Evolutionary conservation across 2,888 invertebrate species (phyloP), one percentile per base, ranked within the genome.

Genomic region (Dicyrtomina minuta): DNA sequence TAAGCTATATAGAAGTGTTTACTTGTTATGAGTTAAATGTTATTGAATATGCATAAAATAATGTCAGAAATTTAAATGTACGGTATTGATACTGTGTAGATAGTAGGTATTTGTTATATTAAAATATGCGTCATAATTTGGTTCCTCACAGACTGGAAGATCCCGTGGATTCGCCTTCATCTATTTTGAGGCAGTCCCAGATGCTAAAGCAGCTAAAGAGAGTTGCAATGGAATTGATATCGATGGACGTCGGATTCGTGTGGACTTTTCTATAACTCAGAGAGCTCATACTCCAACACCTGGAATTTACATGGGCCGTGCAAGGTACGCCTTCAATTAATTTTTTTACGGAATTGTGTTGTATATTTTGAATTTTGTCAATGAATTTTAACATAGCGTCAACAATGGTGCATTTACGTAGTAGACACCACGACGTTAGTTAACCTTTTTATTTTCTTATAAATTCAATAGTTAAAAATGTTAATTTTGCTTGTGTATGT

Each of bases 151-250:
- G 92, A 93, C 93, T 78, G 92, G 93, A 6, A 87, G 93, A 67
- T 96, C 96, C 0, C 86, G 96, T 79, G 97, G 96, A n/a, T 97
- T 96, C 84, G 92, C 93, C 79, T 97, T 97, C 85, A 92, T 97
- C 58, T 97, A 97, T 84, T 96, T 90, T 84, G 90, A 92, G 82
- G 88, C 88, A 70, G 84, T 89, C 59, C 91, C 91, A 71, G 95
- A 96, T 84, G 94, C 97, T 0, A 91, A 91, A 82, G 89, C 90
- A 68, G 97, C 97, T 8, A 96, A 96, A 84, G 94, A 96, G 80
- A 88, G 92, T 79, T 95, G 95, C 80, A 89, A 90, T 68, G 97
- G 96, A 67, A 91, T 94, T 88, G 94, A 94, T 84, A 91, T 98
- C 62, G 96, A 96, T 83, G 93, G 93, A 0, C 88, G 96, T 68